These are phyloP conservation scores for Ranitomeya variabilis DNA, from an alignment of 2,113 vertebrate species.

Conservation along the genomic window DNA sequence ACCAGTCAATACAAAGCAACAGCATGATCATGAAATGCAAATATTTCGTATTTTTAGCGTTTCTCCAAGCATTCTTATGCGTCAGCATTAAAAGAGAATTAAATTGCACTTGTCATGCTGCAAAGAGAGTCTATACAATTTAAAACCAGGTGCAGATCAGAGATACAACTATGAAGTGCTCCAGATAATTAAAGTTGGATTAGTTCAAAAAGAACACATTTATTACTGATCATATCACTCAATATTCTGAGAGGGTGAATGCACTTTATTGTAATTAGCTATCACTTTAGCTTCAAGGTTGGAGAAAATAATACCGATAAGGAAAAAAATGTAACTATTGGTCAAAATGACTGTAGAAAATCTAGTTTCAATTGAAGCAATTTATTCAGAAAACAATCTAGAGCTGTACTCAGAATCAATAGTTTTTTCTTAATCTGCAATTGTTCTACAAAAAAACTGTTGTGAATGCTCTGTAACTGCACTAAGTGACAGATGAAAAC, in stretches of 20 bases:
- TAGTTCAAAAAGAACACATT: slow-evolving; percentile 64
- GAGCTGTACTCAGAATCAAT: slow-evolving; percentile 73
- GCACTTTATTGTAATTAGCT: slow-evolving; percentile 74
- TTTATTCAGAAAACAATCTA: slow-evolving; percentile 75
- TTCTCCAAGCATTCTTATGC: slow-evolving; percentile 49
- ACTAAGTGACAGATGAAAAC: slow-evolving; percentile 69
- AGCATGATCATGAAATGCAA: background rate
- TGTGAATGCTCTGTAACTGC: slow-evolving; percentile 78
- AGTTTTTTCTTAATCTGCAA: slow-evolving; percentile 69
- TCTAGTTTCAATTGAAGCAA: slow-evolving; percentile 76
- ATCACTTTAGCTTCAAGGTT: slow-evolving; percentile 64
- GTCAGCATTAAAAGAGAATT: slow-evolving; percentile 48
- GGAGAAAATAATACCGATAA: slow-evolving; percentile 68
- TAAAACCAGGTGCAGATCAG: slow-evolving; percentile 64
- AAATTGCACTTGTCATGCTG: slow-evolving; percentile 53
- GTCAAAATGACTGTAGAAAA: slow-evolving; percentile 74
- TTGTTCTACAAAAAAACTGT: slow-evolving; percentile 67
- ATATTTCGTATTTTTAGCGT: slow-evolving; percentile 30
- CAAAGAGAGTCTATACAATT: slow-evolving; percentile 63
- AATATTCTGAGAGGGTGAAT: slow-evolving; percentile 60
- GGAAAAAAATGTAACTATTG: slow-evolving; percentile 68
- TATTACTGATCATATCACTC: slow-evolving; percentile 63
- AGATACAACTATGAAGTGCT: slow-evolving; percentile 59
- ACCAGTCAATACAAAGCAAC: slow-evolving; percentile 19
- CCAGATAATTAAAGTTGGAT: slow-evolving; percentile 66